Percentiles rank a stretch among this genome's conserved stretches.
Evolutionary conservation across 1,140 invertebrate genomes (phyloP).

Genomic region (Drosophila tsacasi): DNA sequence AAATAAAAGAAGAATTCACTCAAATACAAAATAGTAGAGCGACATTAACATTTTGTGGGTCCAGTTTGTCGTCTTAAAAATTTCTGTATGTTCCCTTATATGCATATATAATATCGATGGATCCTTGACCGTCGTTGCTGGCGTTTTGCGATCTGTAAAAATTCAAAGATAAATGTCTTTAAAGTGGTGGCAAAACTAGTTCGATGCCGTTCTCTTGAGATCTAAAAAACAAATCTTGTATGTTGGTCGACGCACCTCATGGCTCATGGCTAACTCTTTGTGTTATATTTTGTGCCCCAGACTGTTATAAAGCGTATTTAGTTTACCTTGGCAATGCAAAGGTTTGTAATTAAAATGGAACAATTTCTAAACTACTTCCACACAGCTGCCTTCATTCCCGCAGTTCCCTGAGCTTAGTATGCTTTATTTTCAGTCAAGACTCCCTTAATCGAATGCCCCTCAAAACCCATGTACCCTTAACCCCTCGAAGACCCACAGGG

Average conservation of each 20-base stretch:
- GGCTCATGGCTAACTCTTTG: too few species aligned
- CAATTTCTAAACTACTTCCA: not conserved
- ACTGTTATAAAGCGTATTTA: too few species aligned
- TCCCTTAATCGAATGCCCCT: too few species aligned
- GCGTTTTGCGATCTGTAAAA: not conserved
- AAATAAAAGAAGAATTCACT: not conserved
- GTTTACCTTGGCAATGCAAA: not conserved
- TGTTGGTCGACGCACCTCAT: too few species aligned
- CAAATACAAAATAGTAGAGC: not conserved
- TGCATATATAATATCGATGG: too few species aligned
- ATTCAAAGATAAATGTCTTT: not conserved
- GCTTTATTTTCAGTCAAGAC: too few species aligned
- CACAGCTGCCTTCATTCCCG: too few species aligned
- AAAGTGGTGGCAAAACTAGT: not conserved
- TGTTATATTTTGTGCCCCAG: too few species aligned
- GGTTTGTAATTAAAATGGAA: accelerated
- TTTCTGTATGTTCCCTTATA: too few species aligned
- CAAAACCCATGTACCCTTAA: slow-evolving; percentile 13
- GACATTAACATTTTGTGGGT: not conserved
- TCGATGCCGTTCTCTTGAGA: not conserved
- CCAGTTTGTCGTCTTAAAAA: too few species aligned
- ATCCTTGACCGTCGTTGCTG: not conserved
- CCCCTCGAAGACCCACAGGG: not conserved
- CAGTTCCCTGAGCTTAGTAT: not conserved
- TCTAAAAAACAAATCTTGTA: not conserved